Percentiles rank a stretch among this genome's conserved stretches.
Evolutionary conservation across 2,113 vertebrate genomes (phyloP).

Genomic region (Maccullochella peelii): DNA sequence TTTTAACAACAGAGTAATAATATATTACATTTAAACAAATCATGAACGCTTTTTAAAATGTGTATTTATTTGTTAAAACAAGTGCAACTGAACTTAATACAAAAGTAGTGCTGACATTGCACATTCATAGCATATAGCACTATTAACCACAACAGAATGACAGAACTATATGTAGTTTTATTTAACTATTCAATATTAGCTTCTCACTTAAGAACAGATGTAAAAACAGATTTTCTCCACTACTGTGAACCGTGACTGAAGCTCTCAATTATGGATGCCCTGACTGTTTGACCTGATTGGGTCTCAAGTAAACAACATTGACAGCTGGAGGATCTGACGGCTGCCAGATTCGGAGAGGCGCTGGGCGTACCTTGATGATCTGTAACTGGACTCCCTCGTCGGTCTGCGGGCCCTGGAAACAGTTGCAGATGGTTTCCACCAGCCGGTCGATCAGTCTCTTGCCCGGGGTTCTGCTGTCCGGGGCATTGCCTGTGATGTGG

Average conservation of each 20-base stretch:
- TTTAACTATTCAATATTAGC: neutral
- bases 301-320: neutral
- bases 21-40: too few species aligned
- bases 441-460: constrained; percentile 96
- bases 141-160: too few species aligned
- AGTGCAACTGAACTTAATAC: too few species aligned
- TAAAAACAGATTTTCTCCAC: neutral
- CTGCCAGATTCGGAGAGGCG: constrained; percentile 5
- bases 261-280: neutral
- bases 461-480: constrained; percentile 90
- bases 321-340: constrained; percentile 39
- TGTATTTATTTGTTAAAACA: too few species aligned
- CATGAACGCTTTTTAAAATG: too few species aligned
- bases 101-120: too few species aligned
- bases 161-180: neutral
- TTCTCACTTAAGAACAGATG: neutral
- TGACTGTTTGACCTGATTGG: neutral
- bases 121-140: too few species aligned
- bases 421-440: constrained; percentile 95
- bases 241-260: neutral
- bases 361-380: constrained; percentile 93
- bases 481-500: constrained; percentile 97
- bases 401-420: constrained; percentile 96
- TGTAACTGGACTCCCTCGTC: constrained; percentile 98
- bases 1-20: too few species aligned